A percentile compares a stretch with the other conserved stretches of the same genome.
Evolutionary conservation across 1,140 invertebrate species (phyloP).

Genomic region (Popillia japonica): DNA sequence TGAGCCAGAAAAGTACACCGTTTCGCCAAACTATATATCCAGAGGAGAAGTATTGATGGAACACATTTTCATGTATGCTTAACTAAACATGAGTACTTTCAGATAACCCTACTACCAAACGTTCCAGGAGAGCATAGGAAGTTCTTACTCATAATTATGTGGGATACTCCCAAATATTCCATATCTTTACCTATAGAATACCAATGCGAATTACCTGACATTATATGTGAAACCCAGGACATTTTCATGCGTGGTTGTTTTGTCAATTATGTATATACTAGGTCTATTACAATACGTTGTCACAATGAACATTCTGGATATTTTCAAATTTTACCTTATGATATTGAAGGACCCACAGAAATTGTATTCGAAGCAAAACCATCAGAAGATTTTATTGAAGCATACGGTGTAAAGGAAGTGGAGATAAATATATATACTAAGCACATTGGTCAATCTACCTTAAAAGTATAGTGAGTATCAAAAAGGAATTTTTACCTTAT

Average conservation of each 20-base stretch:
- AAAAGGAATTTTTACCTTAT: too few relatives aligned
- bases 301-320: constrained; percentile 45
- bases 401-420: constrained; percentile 39
- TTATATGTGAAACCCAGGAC: constrained; percentile 46
- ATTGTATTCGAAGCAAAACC: constrained; percentile 1
- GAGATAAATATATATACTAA: constrained; percentile 38
- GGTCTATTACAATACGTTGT: constrained; percentile 48
- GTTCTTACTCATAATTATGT: constrained; percentile 44
- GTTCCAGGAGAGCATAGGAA: constrained; percentile 5
- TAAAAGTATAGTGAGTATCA: constrained; percentile 35
- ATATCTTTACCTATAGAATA: constrained; percentile 43
- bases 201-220: constrained; percentile 42
- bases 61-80: background rate
- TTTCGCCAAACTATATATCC: constrained; percentile 45
- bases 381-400: constrained; percentile 33
- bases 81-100: constrained; percentile 35
- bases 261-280: constrained; percentile 51
- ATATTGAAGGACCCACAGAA: constrained; percentile 27
- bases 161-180: constrained; percentile 42
- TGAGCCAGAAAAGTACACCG: constrained; percentile 50
- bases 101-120: constrained; percentile 54
- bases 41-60: constrained; percentile 19
- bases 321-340: constrained; percentile 42
- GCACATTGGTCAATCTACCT: constrained; percentile 3
- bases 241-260: constrained; percentile 54